phyloP scores from a whole-genome alignment of 2,888 invertebrate genomes.

The Orthonychiurus folsomi region DNA sequence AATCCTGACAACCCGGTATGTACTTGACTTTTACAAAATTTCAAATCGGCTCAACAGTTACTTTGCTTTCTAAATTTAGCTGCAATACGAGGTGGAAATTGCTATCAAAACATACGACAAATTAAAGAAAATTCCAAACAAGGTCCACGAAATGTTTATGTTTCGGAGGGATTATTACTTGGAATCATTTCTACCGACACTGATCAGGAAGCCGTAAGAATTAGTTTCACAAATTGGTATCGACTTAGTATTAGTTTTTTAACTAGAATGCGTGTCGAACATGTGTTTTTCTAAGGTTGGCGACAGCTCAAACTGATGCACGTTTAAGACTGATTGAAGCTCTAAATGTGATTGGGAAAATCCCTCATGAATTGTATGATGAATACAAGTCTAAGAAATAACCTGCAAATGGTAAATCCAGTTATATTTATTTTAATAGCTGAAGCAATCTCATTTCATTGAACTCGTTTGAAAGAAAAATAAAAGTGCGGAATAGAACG shows the following conservation, averaged over 20 bases:
- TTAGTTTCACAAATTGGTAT: constrained; percentile 3
- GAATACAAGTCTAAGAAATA: constrained; percentile 18
- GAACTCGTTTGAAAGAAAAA: no score
- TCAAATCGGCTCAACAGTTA: constrained; percentile 7
- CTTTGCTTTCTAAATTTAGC: constrained; percentile 21
- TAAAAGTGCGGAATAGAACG: no score
- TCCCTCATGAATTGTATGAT: constrained; percentile 29
- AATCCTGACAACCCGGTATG: constrained; percentile 35
- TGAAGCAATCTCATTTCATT: no score
- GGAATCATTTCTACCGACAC: constrained; percentile 29
- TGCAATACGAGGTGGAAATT: constrained; percentile 34
- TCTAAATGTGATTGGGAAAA: constrained; percentile 25
- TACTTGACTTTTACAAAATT: not conserved
- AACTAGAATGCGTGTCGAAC: no score
- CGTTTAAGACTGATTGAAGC: constrained; percentile 34
- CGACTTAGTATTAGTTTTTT: not conserved
- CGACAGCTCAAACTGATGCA: constrained; percentile 24
- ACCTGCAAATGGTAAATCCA: no score
- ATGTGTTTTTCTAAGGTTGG: constrained; percentile 11
- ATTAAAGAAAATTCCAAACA: constrained; percentile 23
- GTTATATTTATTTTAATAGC: no score
- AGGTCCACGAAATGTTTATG: constrained; percentile 28
- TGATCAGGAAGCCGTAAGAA: constrained; percentile 36
- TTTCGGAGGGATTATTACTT: constrained; percentile 30
- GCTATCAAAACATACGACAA: constrained; percentile 27